Conservation (phyloP, 1,140 invertebrate genomes). For the Centruroides sculpturatus region DNA sequence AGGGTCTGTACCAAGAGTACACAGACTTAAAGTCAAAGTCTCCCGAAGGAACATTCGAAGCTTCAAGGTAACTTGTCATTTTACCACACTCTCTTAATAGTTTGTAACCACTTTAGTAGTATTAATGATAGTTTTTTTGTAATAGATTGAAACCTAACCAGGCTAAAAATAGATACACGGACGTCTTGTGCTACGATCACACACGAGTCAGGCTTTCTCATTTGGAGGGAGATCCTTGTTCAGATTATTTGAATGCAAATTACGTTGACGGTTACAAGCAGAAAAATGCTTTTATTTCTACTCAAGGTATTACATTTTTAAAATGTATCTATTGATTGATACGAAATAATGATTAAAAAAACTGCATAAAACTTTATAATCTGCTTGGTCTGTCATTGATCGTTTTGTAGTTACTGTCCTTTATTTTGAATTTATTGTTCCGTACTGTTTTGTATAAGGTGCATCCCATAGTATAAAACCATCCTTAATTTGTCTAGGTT, state of each 20-base stretch:
- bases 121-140: constrained; percentile 8
- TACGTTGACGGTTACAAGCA: constrained; percentile 96
- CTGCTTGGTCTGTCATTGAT: too few species aligned
- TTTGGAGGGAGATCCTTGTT: constrained; percentile 52
- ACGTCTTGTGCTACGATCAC: constrained; percentile 92
- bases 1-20: constrained; percentile 62
- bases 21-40: constrained; percentile 64
- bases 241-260: constrained; percentile 96
- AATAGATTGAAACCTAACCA: constrained; percentile 61
- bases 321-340: too few species aligned
- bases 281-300: constrained; percentile 94
- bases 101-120: too few species aligned
- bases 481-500: too few species aligned
- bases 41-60: constrained; percentile 52
- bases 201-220: constrained; percentile 67
- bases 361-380: too few species aligned
- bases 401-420: too few species aligned
- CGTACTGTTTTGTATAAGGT: too few species aligned
- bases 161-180: constrained; percentile 88
- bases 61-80: constrained; percentile 26
- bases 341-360: too few species aligned
- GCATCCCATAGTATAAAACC: too few species aligned
- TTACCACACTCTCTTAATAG: too few species aligned
- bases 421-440: constrained; percentile 8
- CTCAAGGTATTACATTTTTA: constrained; percentile 52